phyloP scores from a whole-genome alignment of 2,113 vertebrate genomes.

The Pterocles gutturalis region DNA sequence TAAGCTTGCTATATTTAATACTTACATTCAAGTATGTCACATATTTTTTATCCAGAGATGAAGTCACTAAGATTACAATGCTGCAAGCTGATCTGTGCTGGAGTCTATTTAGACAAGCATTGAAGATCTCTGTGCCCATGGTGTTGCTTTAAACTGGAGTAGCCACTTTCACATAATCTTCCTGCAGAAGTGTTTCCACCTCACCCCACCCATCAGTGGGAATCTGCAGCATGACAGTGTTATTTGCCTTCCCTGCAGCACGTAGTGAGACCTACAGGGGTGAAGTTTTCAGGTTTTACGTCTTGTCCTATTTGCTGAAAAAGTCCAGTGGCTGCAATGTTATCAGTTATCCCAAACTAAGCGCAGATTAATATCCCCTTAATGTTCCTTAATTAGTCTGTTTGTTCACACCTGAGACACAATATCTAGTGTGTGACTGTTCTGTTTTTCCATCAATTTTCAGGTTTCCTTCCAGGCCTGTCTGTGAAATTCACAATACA shows the following conservation, averaged over 20 bases:
- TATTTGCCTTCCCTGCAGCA: background rate
- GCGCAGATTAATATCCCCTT: background rate
- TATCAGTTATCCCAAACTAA: background rate
- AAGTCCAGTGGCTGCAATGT: background rate
- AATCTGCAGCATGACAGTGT: background rate
- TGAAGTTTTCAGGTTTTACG: background rate
- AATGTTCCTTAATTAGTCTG: background rate
- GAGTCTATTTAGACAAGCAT: background rate
- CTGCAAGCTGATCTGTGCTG: background rate
- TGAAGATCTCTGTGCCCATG: background rate
- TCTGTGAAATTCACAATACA: background rate
- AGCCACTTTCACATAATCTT: background rate
- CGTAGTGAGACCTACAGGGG: rapidly evolving
- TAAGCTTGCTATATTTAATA: background rate
- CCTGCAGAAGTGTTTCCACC: background rate
- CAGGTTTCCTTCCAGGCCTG: background rate
- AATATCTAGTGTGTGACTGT: background rate
- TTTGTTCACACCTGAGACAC: background rate
- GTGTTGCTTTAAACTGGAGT: background rate
- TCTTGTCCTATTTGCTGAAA: background rate
- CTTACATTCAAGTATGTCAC: background rate
- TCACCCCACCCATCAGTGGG: background rate
- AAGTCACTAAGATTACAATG: background rate
- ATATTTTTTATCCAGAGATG: background rate
- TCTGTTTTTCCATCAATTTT: background rate